Evolutionary conservation across 2,113 vertebrate species (phyloP).

Genomic region (Osmerus eperlanus): DNA sequence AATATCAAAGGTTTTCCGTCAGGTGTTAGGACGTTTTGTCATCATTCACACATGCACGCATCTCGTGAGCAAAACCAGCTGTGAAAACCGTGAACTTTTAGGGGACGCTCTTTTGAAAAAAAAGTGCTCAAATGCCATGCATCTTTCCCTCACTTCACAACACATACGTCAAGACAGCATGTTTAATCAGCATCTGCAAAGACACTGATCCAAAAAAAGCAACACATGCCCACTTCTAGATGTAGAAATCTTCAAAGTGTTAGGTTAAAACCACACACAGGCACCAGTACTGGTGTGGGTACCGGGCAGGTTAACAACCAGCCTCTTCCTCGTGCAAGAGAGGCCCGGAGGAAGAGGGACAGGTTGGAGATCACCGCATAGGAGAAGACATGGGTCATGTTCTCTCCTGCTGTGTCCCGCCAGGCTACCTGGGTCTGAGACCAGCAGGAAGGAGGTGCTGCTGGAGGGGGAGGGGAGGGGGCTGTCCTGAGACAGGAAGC

Average conservation of each 20-base stretch:
- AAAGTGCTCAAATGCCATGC: too few species aligned
- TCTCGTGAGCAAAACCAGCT: too few species aligned
- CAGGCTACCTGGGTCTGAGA: slow-evolving; percentile 72
- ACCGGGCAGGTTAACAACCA: slow-evolving; percentile 62
- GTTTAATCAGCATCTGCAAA: too few species aligned
- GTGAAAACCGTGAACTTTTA: too few species aligned
- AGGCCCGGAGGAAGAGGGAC: slow-evolving; percentile 5
- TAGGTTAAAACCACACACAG: slow-evolving; percentile 11
- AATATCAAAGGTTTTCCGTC: too few species aligned
- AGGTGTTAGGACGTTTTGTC: too few species aligned
- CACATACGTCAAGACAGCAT: too few species aligned
- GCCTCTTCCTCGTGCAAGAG: slow-evolving; percentile 29
- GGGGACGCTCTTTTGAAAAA: too few species aligned
- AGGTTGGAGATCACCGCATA: not conserved
- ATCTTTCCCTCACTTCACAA: too few species aligned
- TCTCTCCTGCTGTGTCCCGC: slow-evolving; percentile 9
- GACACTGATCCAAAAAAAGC: too few species aligned
- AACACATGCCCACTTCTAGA: too few species aligned
- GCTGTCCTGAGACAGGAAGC: slow-evolving; percentile 70
- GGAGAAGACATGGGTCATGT: not conserved
- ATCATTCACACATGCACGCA: too few species aligned
- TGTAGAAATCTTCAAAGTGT: not conserved
- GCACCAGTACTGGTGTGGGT: slow-evolving; percentile 62
- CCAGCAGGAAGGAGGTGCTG: slow-evolving; percentile 60
- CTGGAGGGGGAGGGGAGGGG: slow-evolving; percentile 65